These are phyloP conservation scores for Pipra filicauda DNA, from an alignment of 2,113 vertebrate species.

Conservation along the genomic window DNA sequence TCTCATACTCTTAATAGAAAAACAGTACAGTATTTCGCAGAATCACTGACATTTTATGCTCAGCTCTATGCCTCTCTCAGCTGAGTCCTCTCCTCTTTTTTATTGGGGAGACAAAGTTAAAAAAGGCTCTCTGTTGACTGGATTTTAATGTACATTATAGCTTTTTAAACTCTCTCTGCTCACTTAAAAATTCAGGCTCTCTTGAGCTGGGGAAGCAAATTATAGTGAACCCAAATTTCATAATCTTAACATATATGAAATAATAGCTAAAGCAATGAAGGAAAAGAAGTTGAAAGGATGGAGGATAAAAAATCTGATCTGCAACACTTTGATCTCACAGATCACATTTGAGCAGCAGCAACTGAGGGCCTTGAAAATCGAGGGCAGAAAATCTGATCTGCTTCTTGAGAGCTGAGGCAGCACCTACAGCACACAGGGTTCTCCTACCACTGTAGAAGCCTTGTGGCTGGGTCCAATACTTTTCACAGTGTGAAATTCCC, in stretches of 20 bases:
- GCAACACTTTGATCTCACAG: fast-evolving
- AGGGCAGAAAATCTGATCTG: neutral
- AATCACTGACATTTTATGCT: neutral
- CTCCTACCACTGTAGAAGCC: no score
- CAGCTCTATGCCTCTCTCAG: neutral
- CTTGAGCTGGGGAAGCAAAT: neutral
- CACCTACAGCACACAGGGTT: fast-evolving
- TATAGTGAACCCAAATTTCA: neutral
- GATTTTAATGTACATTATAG: neutral
- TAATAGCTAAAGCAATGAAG: neutral
- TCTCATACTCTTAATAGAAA: neutral
- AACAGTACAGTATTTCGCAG: neutral
- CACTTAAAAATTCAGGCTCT: neutral
- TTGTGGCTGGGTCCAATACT: no score
- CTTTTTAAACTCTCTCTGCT: neutral
- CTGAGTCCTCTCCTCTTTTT: neutral
- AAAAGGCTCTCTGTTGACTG: neutral
- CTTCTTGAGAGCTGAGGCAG: neutral
- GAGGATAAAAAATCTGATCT: neutral
- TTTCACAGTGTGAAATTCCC: no score
- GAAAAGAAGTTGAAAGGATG: neutral
- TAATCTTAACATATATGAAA: neutral
- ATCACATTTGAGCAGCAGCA: neutral
- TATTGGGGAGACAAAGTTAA: neutral
- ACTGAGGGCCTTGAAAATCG: neutral